Evolutionary conservation across 2,113 vertebrate genomes (phyloP), one percentile per base, ranked within the genome.

Genomic region (Hippopotamus amphibius): DNA sequence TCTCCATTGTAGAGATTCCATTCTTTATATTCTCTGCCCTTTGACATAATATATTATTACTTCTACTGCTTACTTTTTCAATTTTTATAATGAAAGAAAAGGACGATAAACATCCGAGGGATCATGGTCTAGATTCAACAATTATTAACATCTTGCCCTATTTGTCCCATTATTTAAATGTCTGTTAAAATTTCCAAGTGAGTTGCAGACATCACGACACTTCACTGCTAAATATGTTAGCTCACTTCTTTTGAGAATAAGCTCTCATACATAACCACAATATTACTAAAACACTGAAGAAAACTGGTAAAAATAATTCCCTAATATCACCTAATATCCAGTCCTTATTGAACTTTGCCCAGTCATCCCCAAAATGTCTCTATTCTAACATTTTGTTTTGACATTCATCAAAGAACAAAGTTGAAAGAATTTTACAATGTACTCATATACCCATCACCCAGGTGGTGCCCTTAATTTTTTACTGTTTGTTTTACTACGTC

Each of bases 231-330:
- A 77, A 82, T 57, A 81, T 10, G 24, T 87, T 71, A 87, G 46
- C 7, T 95, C 46, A 33, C 77, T 85, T 85, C 48, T 61, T 33
- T n/a, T 85, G 72, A 89, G 37, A 65, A 71, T 85, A 68, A 85
- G 19, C n/a, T 85, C 43, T 76, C 55, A 24, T 48, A 43, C 46
- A 50, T 71, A 87, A 97, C 46, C 30, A 87, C 2, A 57, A 63
- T 76, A 57, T 22, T 43, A 88, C 24, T 87, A 86, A 96, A 96
- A 87, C 17, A n/a, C 46, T 37, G 71, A 90, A 90, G 84, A 87
- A 33, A 93, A 90, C 53, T 87, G 17, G n/a, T 24, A 82, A 77
- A 95, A 95, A 66, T 53, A 82, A 65, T 71, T 87, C 19, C 37
- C 13, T 66, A 65, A 41, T 41, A 46, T 48, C 43, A 61, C 9